phyloP scores from a whole-genome alignment of 2,888 invertebrate species.

The Corythucha ciliata region DNA sequence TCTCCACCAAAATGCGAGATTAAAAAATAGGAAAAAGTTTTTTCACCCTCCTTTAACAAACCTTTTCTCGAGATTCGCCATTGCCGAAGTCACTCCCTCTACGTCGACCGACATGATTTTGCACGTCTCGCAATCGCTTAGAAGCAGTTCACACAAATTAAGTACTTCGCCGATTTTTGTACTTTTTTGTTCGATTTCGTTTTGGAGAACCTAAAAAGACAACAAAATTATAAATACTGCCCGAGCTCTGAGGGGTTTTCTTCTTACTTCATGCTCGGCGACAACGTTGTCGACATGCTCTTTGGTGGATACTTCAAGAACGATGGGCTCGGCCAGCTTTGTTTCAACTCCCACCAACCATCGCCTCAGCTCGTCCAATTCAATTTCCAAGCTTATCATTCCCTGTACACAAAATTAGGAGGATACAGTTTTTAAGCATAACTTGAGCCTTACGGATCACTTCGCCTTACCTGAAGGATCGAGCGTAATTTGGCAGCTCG shows the following conservation, averaged over 20 bases:
- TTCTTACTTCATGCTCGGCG: constrained; percentile 53
- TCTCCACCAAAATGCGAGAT: not conserved
- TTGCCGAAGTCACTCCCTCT: constrained; percentile 55
- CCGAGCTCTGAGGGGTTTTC: not conserved
- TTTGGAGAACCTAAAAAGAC: constrained; percentile 50
- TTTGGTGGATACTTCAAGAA: constrained; percentile 56
- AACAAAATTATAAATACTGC: not conserved
- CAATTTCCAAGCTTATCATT: constrained; percentile 58
- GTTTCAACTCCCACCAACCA: constrained; percentile 66
- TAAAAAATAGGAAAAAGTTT: not conserved
- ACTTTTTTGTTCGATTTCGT: constrained; percentile 65
- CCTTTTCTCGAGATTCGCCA: constrained; percentile 60
- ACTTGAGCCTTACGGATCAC: not conserved
- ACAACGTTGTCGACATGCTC: constrained; percentile 58
- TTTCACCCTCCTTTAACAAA: constrained; percentile 14
- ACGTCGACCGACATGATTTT: constrained; percentile 63
- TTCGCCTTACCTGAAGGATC: constrained; percentile 33
- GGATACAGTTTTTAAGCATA: too few species aligned
- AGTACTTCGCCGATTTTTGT: constrained; percentile 67
- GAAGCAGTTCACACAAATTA: constrained; percentile 65
- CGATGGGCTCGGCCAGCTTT: constrained; percentile 56
- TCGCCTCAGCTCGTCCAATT: constrained; percentile 65
- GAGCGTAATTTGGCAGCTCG: constrained; percentile 63
- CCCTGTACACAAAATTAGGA: constrained; percentile 50
- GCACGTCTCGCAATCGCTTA: constrained; percentile 63